Conservation (phyloP, 2,888 invertebrate genomes). For the Alviniconcha strummeri region DNA sequence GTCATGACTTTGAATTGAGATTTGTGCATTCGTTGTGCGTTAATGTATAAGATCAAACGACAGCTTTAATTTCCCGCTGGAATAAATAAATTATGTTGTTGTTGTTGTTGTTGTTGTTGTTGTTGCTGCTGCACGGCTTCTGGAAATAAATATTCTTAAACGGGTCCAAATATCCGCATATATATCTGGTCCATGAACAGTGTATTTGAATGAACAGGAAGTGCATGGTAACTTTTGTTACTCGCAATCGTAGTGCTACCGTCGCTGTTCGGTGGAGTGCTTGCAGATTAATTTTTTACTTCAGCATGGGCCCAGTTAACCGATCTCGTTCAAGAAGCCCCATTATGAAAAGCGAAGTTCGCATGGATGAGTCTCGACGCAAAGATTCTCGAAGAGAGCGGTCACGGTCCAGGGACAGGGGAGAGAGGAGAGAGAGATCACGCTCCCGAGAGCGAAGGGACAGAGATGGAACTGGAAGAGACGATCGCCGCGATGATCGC, state of each 20-base stretch:
- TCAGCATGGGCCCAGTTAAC: conserved; percentile 37
- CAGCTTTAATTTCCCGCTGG: background rate
- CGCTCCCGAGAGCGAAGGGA: conserved; percentile 43
- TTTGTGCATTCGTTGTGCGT: background rate
- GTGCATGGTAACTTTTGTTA: background rate
- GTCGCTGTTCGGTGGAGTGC: background rate
- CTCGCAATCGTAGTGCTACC: background rate
- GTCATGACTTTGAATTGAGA: background rate
- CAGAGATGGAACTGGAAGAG: conserved; percentile 20
- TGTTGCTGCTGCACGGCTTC: background rate
- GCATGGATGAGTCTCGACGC: conserved; percentile 27
- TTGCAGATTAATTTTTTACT: background rate
- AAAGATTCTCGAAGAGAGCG: conserved; percentile 32
- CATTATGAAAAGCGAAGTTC: conserved; percentile 33
- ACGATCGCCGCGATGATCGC: conserved; percentile 43
- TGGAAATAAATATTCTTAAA: background rate
- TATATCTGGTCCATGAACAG: background rate
- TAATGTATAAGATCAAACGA: background rate
- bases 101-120: background rate
- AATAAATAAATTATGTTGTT: background rate
- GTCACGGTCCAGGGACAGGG: conserved; percentile 33
- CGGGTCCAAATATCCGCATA: background rate
- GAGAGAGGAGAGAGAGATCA: conserved; percentile 40
- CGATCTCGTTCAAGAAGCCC: conserved; percentile 44
- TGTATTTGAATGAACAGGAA: background rate